These are phyloP conservation scores for Drosophila guanche DNA, from an alignment of 1,140 invertebrate species.

Conservation along the genomic window DNA sequence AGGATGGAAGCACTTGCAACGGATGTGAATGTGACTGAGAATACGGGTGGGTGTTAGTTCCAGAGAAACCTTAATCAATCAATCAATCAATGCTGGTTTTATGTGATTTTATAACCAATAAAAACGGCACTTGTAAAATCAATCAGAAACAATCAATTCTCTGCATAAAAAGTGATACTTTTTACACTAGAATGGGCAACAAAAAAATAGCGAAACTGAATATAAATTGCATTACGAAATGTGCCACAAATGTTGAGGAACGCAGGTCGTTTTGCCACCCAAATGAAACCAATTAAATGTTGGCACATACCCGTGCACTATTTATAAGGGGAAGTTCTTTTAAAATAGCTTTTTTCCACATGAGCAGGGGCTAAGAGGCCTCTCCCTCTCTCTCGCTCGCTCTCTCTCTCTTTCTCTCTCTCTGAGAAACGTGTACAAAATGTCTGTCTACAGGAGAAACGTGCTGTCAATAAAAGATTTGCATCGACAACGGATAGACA, in stretches of 20 bases:
- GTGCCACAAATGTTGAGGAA: constrained; percentile 17
- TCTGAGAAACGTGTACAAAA: constrained; percentile 60
- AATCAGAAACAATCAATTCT: constrained; percentile 40
- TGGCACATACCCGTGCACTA: not conserved
- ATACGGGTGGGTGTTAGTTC: too few relatives aligned
- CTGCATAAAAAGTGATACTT: not conserved
- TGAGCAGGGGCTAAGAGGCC: too few relatives aligned
- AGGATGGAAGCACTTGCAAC: not conserved
- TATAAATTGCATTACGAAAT: constrained; percentile 24
- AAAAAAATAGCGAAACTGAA: not conserved
- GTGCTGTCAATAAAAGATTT: constrained; percentile 79
- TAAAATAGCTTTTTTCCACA: too few relatives aligned
- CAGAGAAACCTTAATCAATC: too few relatives aligned
- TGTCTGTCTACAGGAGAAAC: constrained; percentile 62
- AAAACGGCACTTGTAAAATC: constrained; percentile 24
- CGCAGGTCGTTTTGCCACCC: constrained; percentile 2
- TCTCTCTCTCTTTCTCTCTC: too few relatives aligned
- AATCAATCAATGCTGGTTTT: too few relatives aligned
- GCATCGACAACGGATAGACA: constrained; percentile 45
- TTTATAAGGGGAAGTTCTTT: constrained; percentile 3
- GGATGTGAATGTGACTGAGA: not conserved
- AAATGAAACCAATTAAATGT: constrained; percentile 50
- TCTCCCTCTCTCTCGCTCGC: not conserved
- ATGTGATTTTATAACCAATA: too few relatives aligned
- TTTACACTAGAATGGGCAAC: too few relatives aligned